Percentiles rank a stretch among this genome's conserved stretches.
Conservation (phyloP, 2,113 vertebrate species). For the Mesoclemmys tuberculata region DNA sequence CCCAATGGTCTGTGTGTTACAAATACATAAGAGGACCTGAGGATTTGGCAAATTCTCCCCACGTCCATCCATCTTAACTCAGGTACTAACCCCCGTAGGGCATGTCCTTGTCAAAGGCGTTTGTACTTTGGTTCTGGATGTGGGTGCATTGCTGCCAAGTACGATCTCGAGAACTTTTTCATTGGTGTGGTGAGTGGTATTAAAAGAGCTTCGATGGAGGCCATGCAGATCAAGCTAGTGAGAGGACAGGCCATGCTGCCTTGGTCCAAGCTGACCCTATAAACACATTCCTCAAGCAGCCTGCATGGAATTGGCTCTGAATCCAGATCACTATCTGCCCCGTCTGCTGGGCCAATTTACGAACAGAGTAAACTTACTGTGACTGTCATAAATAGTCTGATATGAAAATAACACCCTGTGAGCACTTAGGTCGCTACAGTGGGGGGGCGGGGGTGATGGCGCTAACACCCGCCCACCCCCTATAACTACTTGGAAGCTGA, state of each 20-base stretch:
- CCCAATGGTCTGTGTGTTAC: no score
- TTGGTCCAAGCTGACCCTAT: not conserved
- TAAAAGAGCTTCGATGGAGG: conserved; percentile 30
- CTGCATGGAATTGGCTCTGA: conserved; percentile 1
- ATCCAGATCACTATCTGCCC: not conserved
- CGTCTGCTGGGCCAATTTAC: conserved; percentile 15
- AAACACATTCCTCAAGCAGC: conserved; percentile 10
- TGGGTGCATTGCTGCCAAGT: conserved; percentile 23
- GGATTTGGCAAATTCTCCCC: conserved; percentile 13
- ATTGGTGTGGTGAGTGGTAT: conserved; percentile 42
- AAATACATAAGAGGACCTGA: no score
- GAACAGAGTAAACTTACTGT: conserved; percentile 12
- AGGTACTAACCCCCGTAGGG: conserved; percentile 19
- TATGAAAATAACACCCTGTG: not conserved
- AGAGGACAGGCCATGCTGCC: not conserved
- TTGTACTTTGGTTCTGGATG: conserved; percentile 16
- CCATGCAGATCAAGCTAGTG: conserved; percentile 20
- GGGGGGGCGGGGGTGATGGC: not conserved
- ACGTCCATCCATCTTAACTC: conserved; percentile 37
- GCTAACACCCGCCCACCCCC: not conserved
- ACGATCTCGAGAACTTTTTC: conserved; percentile 49
- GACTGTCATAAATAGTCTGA: not conserved
- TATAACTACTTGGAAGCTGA: not conserved
- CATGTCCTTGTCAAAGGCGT: conserved; percentile 26
- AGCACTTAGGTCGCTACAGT: not conserved